Evolutionary conservation across 2,888 invertebrate species (phyloP), one percentile per base, ranked within the genome.

Genomic region (Drosophila subquinaria): DNA sequence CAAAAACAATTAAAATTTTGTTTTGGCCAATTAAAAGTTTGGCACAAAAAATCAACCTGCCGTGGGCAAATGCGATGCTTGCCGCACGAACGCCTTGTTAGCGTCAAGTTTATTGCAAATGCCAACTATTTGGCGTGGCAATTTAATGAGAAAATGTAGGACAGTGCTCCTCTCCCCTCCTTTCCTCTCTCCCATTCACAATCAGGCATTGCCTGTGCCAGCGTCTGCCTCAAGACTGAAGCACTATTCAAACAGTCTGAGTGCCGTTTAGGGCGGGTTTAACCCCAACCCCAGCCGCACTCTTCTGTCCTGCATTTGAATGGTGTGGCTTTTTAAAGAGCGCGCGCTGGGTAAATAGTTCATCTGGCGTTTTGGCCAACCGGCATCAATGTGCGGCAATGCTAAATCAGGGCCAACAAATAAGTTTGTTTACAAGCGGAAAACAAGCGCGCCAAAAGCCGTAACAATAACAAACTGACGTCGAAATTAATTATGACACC

Each of bases 121-220:
- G 66, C 87, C 84, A 76, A 87, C 72, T 81, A 78, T 84, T 87
- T 79, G 74, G 79, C 89, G 74, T 89, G 69, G 69, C 88, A 89
- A 87, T 87, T 89, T 85, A 89, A 85, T 89, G 88, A 85, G 89
- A 87, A 79, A 89, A 85, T 89, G 69, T 85, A 83, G 84, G 84
- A 79, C 84, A 89, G n/a, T 70, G 45, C 53, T 45, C 11, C 43
- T 55, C 51, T 57, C 52, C 50, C 48, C 6, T 38, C 38, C 50
- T 50, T 5, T 38, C 38, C 48, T 52, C 51, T 63, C 52, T 50
- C 8, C 42, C 17, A 70, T 82, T 73, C 89, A 67, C 57, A 33
- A 43, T 20, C 40, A 43, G 45, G 11, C 36, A n/a, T 15, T n/a
- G 40, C 52, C 43, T 10, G 36, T n/a, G 40, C 36, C 36, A 52